Evolutionary conservation across 1,140 invertebrate genomes (phyloP).

Genomic region (Stegodyphus mimosarum): DNA sequence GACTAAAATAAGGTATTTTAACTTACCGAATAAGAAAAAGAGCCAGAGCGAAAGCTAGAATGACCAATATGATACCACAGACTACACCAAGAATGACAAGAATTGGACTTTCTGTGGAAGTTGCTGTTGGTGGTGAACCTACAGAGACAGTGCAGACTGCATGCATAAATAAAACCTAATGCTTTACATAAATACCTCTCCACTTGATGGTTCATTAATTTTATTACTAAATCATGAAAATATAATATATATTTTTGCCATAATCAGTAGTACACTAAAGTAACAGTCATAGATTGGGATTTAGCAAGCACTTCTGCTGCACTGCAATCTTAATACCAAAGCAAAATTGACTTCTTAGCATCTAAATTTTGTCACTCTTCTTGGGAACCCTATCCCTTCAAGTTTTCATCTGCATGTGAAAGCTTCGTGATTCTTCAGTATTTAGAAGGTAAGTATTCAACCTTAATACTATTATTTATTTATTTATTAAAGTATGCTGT

Average conservation of each 20-base stretch:
- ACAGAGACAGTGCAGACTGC: conserved; percentile 60
- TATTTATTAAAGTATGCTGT: too few species aligned
- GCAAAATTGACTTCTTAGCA: neutral
- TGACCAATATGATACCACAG: conserved; percentile 63
- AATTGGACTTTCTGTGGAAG: conserved; percentile 58
- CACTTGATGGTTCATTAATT: conserved; percentile 13
- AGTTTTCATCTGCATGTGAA: too few species aligned
- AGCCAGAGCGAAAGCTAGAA: conserved; percentile 62
- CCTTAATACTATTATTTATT: too few species aligned
- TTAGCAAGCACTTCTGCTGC: too few species aligned
- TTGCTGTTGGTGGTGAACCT: conserved; percentile 53
- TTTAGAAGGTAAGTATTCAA: too few species aligned
- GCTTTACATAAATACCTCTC: conserved; percentile 54
- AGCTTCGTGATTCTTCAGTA: too few species aligned
- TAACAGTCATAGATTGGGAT: too few species aligned
- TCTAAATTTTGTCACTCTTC: too few species aligned
- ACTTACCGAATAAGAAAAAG: conserved; percentile 60
- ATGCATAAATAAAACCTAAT: conserved; percentile 60
- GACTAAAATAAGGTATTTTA: conserved; percentile 26
- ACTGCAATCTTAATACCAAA: neutral
- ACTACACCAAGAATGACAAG: conserved; percentile 63
- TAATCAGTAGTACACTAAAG: too few species aligned
- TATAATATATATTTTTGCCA: too few species aligned
- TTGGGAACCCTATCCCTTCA: too few species aligned
- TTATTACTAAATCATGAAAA: neutral